Evolutionary conservation across 1,140 invertebrate genomes (phyloP).

Genomic region (Diachasma alloeum): DNA sequence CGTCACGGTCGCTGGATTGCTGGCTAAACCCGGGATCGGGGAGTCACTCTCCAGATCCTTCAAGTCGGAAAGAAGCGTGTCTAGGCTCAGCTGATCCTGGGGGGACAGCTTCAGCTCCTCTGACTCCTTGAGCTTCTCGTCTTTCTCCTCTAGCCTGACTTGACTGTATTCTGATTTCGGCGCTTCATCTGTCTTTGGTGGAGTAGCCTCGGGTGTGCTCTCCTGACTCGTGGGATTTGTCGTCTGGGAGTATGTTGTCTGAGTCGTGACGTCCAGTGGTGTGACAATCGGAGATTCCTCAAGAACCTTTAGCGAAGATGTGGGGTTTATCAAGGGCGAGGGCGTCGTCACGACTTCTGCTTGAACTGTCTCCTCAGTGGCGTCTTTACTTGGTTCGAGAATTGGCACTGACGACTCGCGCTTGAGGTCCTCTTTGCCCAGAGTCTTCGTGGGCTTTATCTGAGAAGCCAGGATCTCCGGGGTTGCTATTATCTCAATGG

Average conservation of each 20-base stretch:
- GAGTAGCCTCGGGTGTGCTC: background rate
- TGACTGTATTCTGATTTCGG: background rate
- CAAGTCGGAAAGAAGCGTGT: constrained; percentile 64
- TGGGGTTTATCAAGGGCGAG: constrained; percentile 31
- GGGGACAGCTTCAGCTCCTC: constrained; percentile 42
- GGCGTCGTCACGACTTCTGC: constrained; percentile 57
- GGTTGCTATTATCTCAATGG: constrained; percentile 5
- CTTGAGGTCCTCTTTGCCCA: constrained; percentile 44
- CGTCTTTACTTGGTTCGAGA: constrained; percentile 45
- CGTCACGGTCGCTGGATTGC: constrained; percentile 38
- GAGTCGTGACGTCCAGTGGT: constrained; percentile 28
- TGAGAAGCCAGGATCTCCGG: constrained; percentile 43
- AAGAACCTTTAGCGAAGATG: constrained; percentile 27
- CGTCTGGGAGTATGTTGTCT: constrained; percentile 10
- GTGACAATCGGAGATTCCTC: constrained; percentile 37
- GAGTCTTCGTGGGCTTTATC: constrained; percentile 56
- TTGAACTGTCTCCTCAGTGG: constrained; percentile 55
- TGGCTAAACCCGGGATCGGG: constrained; percentile 37
- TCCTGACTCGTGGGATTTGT: background rate
- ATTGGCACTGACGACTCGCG: constrained; percentile 38
- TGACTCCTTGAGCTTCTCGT: constrained; percentile 5
- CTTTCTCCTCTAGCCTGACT: background rate
- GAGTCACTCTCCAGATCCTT: constrained; percentile 60
- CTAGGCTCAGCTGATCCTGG: constrained; percentile 58
- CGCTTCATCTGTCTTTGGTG: background rate